Evolutionary conservation across 2,888 invertebrate genomes (phyloP), one percentile per base, ranked within the genome.

Genomic region (Taenaris catops): DNA sequence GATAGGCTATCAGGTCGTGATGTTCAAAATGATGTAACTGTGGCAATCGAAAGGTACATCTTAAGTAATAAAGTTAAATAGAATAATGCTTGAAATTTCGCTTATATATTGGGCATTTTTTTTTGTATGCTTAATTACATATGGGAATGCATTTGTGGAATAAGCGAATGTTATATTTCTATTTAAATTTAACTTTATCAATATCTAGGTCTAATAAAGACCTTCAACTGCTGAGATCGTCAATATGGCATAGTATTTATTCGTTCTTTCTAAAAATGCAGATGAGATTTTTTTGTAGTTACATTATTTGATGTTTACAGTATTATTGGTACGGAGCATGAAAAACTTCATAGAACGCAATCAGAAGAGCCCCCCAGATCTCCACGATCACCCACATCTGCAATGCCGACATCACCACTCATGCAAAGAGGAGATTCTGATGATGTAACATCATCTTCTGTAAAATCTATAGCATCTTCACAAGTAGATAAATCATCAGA

Each of bases 331-430:
- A 53, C 67, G 10, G 92, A 93, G 10, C 95, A 95, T 58, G 94
- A 94, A 50, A 91, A 91, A 47, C 79, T 95, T 31, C 93, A 94
- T 56, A 89, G 95, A 58, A 95, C 95, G 0, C 94, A 95, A 67
- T 95, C 95, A 21, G 95, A 95, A 70, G 95, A 94, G 67, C 94
- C 94, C 2, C 93, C 93, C 2, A 86, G 92, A 49, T 93, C 93
- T n/a, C 93, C 92, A 1, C 63, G 86, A 12, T 92, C 91, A 50
- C 88, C 92, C 7, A 86, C 90, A 25, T 79, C 87, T 36, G 61
- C 58, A 39, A 58, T 64, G 32, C 65, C 73, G 8, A 70, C 88
- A 4, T 88, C 91, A 25, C 89, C 90, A 6, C 63, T 70, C 8
- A 55, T 73, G 38, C 76, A 65, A 49, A 66, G 81, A 51, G 74